Conservation (phyloP, 2,888 invertebrate genomes). For the Cephus sareptanus region DNA sequence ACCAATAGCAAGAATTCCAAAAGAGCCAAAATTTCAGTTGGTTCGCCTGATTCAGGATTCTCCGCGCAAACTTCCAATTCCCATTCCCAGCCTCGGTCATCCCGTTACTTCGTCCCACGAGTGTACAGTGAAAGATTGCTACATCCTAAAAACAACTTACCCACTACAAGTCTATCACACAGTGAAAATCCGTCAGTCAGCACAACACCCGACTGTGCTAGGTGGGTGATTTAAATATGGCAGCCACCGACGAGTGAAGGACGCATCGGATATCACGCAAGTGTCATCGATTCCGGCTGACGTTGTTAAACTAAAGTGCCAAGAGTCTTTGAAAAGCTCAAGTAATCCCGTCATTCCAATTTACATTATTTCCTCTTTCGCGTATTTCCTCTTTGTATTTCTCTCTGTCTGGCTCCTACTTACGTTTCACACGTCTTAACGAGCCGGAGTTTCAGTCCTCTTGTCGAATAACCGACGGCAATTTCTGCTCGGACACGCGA, state of each 20-base stretch:
- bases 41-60: not conserved
- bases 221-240: not conserved
- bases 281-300: not conserved
- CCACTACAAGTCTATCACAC: not conserved
- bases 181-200: not conserved
- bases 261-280: not conserved
- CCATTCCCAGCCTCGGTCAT: not conserved
- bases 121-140: not conserved
- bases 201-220: not conserved
- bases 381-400: not conserved
- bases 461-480: not conserved
- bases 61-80: not conserved
- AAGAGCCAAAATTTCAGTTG: not conserved
- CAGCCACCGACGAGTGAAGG: not conserved
- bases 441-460: not conserved
- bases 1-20: not conserved
- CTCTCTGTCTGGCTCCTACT: not conserved
- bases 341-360: not conserved
- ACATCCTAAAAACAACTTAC: not conserved
- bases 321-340: not conserved
- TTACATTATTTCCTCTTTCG: not conserved
- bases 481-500: not conserved
- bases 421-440: not conserved
- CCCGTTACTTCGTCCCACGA: not conserved
- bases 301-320: not conserved